These are phyloP conservation scores for Oikopleura dioica DNA, from an alignment of 23 tunicate species.

Conservation along the genomic window DNA sequence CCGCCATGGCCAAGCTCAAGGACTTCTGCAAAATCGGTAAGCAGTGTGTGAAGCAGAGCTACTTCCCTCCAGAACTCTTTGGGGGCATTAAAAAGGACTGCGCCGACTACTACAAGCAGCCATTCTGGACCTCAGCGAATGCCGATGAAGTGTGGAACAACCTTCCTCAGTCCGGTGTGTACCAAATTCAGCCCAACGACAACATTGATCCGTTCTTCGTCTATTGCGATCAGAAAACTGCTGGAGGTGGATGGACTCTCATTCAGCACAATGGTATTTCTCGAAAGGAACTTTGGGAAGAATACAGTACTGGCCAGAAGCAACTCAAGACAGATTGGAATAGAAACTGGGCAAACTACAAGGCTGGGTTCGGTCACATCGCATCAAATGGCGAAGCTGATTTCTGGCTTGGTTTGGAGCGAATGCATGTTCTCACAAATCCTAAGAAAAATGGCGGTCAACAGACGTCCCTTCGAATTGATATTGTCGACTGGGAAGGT, in stretches of 20 bases:
- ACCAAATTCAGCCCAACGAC: background rate
- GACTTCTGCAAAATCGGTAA: constrained; percentile 11
- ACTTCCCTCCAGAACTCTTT: background rate
- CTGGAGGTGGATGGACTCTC: constrained; percentile 10
- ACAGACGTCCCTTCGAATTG: background rate
- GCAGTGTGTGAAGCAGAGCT: background rate
- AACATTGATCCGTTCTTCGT: background rate
- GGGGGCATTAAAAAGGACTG: constrained; percentile 5
- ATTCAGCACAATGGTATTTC: constrained; percentile 5
- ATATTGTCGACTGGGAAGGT: background rate
- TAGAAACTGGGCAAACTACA: background rate
- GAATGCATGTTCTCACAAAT: background rate
- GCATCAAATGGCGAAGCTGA: constrained; percentile 4
- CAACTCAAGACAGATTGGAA: background rate
- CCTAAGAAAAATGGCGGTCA: background rate
- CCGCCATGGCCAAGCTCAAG: background rate
- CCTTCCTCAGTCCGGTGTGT: constrained; percentile 1
- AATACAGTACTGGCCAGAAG: background rate
- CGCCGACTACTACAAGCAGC: background rate
- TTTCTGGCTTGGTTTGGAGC: background rate
- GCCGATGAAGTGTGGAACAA: background rate
- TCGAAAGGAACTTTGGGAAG: background rate
- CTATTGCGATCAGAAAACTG: constrained; percentile 12
- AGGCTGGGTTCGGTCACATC: background rate
- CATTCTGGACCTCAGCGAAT: background rate